Conservation (phyloP, 2,888 invertebrate species). For the Acleris laterana region DNA sequence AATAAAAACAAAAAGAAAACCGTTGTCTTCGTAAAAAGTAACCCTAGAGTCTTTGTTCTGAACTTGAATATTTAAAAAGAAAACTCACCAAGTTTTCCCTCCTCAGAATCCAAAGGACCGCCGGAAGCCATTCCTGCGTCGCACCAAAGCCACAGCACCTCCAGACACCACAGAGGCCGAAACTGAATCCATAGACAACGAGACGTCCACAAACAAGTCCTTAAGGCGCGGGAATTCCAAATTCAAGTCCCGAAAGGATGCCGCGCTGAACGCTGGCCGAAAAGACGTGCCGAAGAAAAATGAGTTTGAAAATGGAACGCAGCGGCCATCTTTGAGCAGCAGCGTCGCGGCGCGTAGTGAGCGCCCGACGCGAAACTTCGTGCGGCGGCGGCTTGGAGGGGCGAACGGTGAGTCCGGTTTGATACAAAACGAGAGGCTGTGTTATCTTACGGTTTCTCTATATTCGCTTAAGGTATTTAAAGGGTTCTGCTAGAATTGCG, state of each 20-base stretch:
- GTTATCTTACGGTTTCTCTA: slow-evolving; percentile 38
- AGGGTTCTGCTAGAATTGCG: slow-evolving; percentile 11
- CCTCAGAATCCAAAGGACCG: slow-evolving; percentile 64
- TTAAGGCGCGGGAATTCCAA: slow-evolving; percentile 54
- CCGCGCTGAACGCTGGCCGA: slow-evolving; percentile 49
- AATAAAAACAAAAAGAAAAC: neutral
- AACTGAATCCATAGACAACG: slow-evolving; percentile 53
- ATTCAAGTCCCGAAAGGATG: slow-evolving; percentile 56
- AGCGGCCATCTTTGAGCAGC: slow-evolving; percentile 65
- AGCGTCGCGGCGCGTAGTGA: slow-evolving; percentile 67
- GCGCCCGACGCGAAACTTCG: slow-evolving; percentile 69
- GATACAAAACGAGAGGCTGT: slow-evolving; percentile 40
- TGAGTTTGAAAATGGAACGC: slow-evolving; percentile 52
- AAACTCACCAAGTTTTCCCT: slow-evolving; percentile 53
- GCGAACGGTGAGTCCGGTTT: slow-evolving; percentile 75
- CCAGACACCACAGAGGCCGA: slow-evolving; percentile 59
- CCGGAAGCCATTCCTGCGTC: slow-evolving; percentile 67
- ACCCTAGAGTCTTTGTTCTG: slow-evolving; percentile 12
- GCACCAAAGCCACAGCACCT: slow-evolving; percentile 71
- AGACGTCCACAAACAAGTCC: slow-evolving; percentile 64
- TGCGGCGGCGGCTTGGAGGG: slow-evolving; percentile 68
- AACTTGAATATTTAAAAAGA: slow-evolving; percentile 32
- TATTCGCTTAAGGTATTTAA: slow-evolving; percentile 15
- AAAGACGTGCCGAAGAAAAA: slow-evolving; percentile 47
- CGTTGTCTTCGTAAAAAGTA: neutral